Conservation (phyloP, 2,113 vertebrate species). For the Mus musculus region GRCm39 chr1:82026501-82027000, state of each 20-base stretch:
- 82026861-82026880: conserved; percentile 14
- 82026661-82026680: conserved; percentile 70
- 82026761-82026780: conserved; percentile 77
- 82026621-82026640: conserved; percentile 70
- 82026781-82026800: conserved; percentile 73
- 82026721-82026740: conserved; percentile 82
- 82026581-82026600: conserved; percentile 45
- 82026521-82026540: conserved; percentile 24
- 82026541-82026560: conserved; percentile 16
- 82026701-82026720: conserved; percentile 78
- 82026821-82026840: conserved; percentile 69
- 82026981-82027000: too few species aligned
- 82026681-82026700: conserved; percentile 78
- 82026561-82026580: background rate
- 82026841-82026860: conserved; percentile 36
- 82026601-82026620: conserved; percentile 57
- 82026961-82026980: too few species aligned
- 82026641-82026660: conserved; percentile 76
- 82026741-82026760: conserved; percentile 77
- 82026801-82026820: conserved; percentile 67
- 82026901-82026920: conserved; percentile 58
- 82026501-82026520: background rate
- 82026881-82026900: conserved; percentile 70
- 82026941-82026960: background rate
- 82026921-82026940: background rate